These are phyloP conservation scores for Bombus huntii DNA, from an alignment of 1,140 invertebrate species.

Conservation along the genomic window DNA sequence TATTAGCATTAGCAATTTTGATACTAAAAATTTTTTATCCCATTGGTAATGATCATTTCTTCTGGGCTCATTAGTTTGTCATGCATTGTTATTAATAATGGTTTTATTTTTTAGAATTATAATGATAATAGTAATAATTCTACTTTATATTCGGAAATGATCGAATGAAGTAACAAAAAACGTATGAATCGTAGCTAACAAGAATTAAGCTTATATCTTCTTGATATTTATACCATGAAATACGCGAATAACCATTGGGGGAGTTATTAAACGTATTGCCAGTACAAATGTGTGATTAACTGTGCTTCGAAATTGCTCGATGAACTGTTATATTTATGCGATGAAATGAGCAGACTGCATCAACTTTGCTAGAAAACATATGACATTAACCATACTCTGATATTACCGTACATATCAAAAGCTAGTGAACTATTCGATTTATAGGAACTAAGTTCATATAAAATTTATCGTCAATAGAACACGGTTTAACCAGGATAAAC, in stretches of 20 bases:
- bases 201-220: not conserved
- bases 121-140: too few relatives aligned
- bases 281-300: not conserved
- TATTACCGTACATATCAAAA: not conserved
- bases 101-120: too few relatives aligned
- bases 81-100: too few relatives aligned
- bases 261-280: conserved; percentile 5
- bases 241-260: not conserved
- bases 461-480: not conserved
- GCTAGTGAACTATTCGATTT: conserved; percentile 2
- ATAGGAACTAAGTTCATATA: not conserved
- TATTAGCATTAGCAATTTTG: too few relatives aligned
- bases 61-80: too few relatives aligned
- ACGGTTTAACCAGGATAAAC: conserved; percentile 7
- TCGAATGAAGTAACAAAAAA: not conserved
- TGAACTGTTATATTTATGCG: conserved; percentile 2
- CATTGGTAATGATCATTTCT: too few relatives aligned
- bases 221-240: not conserved
- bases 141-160: not conserved
- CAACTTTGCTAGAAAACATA: conserved; percentile 6
- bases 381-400: not conserved
- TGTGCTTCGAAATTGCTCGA: not conserved
- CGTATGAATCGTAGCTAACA: not conserved
- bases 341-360: conserved; percentile 2
- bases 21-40: too few relatives aligned